A percentile compares a stretch with the other conserved stretches of the same genome.
phyloP scores from a whole-genome alignment of 2,888 invertebrate genomes.

The Lasioglossum morio region DNA sequence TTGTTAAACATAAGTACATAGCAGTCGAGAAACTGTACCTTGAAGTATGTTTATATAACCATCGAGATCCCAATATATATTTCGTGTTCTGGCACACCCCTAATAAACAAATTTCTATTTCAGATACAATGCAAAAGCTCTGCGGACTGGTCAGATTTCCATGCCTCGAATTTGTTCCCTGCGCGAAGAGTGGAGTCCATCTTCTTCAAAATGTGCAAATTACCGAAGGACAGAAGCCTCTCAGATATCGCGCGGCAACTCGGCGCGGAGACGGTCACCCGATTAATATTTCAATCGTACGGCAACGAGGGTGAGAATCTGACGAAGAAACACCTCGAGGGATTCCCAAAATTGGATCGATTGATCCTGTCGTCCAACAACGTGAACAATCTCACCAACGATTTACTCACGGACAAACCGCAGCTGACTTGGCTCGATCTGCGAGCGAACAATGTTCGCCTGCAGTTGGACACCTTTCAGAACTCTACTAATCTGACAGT shows the following conservation, averaged over 20 bases:
- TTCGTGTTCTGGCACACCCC: too few relatives aligned
- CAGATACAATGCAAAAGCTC: slow-evolving; percentile 64
- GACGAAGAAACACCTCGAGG: slow-evolving; percentile 87
- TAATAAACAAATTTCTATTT: not conserved
- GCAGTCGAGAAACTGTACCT: too few relatives aligned
- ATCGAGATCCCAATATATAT: too few relatives aligned
- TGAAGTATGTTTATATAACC: too few relatives aligned
- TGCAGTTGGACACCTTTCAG: slow-evolving; percentile 69
- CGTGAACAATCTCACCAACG: slow-evolving; percentile 87
- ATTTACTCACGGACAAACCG: slow-evolving; percentile 87
- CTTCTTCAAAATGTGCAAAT: slow-evolving; percentile 67
- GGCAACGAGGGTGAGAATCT: slow-evolving; percentile 75
- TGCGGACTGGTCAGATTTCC: slow-evolving; percentile 71
- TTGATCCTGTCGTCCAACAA: slow-evolving; percentile 88
- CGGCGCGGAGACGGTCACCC: slow-evolving; percentile 58
- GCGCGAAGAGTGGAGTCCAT: slow-evolving; percentile 36
- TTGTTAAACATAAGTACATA: too few relatives aligned
- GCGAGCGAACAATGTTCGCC: slow-evolving; percentile 85
- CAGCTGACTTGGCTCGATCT: slow-evolving; percentile 89
- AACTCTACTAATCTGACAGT: slow-evolving; percentile 84
- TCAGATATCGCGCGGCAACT: slow-evolving; percentile 66
- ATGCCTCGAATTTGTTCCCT: slow-evolving; percentile 32
- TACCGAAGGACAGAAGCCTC: slow-evolving; percentile 67
- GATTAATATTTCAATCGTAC: slow-evolving; percentile 67
- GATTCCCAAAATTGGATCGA: slow-evolving; percentile 86